A percentile compares a stretch with the other conserved stretches of the same genome.
These are phyloP conservation scores for Vombatus ursinus DNA, from an alignment of 2,113 vertebrate genomes.

Conservation along the genomic window DNA sequence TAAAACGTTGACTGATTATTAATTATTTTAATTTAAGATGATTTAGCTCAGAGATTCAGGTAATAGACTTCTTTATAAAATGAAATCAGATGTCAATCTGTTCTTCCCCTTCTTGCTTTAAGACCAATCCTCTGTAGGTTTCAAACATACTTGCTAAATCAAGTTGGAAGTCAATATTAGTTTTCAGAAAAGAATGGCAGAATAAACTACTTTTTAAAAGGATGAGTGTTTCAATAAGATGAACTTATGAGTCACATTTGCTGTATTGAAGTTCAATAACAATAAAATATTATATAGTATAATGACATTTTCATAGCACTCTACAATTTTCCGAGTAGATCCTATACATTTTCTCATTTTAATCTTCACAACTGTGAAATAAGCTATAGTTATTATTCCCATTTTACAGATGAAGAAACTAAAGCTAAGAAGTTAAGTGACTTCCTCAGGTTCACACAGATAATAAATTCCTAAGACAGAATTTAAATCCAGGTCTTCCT, in stretches of 20 bases:
- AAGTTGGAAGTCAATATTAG: background rate
- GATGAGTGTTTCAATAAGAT: background rate
- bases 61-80: background rate
- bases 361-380: background rate
- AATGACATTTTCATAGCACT: background rate
- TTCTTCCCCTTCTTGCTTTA: conserved; percentile 3
- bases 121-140: background rate
- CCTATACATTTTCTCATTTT: background rate
- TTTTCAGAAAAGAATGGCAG: background rate
- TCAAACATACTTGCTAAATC: background rate
- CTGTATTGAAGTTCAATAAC: background rate
- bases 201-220: background rate
- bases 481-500: background rate
- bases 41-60: background rate
- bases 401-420: background rate
- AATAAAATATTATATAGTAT: background rate
- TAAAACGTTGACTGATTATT: background rate
- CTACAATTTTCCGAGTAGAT: background rate
- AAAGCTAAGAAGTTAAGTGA: background rate
- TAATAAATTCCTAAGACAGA: background rate
- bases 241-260: background rate
- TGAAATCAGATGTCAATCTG: background rate
- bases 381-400: background rate
- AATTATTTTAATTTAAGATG: background rate
- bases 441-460: background rate